phyloP scores from a whole-genome alignment of 2,113 vertebrate species.

The Ibidorhyncha struthersii region DNA sequence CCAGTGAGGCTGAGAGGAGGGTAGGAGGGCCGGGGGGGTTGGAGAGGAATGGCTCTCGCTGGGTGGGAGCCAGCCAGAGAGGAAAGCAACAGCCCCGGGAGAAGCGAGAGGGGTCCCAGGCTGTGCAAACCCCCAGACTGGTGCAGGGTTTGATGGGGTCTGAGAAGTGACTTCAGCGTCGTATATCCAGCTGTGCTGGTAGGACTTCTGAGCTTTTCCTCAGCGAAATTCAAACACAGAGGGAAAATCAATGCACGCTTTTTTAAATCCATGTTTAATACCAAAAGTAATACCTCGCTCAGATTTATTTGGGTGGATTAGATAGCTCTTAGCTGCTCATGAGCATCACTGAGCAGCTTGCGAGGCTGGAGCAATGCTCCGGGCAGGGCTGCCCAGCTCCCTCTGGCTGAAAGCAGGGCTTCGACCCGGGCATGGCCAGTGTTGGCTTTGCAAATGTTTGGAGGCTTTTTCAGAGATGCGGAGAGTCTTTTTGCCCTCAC shows the following conservation, averaged over 20 bases:
- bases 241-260: not conserved
- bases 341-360: not conserved
- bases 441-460: fast-evolving
- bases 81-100: not conserved
- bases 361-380: fast-evolving
- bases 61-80: not conserved
- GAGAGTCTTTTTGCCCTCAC: not conserved
- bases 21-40: not conserved
- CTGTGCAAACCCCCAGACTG: not conserved
- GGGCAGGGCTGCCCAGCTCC: not conserved
- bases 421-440: not conserved
- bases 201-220: not conserved
- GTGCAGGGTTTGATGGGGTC: not conserved
- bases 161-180: not conserved
- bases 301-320: not conserved
- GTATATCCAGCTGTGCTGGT: not conserved
- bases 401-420: not conserved
- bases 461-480: not conserved
- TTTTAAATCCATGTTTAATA: not conserved
- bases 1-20: not conserved
- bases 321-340: not conserved
- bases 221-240: not conserved
- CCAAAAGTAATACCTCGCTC: not conserved
- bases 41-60: not conserved
- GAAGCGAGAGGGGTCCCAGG: not conserved